A percentile compares a stretch with the other conserved stretches of the same genome.
These are phyloP conservation scores for Drosophila insularis DNA, from an alignment of 1,140 invertebrate species.

Conservation along the genomic window DNA sequence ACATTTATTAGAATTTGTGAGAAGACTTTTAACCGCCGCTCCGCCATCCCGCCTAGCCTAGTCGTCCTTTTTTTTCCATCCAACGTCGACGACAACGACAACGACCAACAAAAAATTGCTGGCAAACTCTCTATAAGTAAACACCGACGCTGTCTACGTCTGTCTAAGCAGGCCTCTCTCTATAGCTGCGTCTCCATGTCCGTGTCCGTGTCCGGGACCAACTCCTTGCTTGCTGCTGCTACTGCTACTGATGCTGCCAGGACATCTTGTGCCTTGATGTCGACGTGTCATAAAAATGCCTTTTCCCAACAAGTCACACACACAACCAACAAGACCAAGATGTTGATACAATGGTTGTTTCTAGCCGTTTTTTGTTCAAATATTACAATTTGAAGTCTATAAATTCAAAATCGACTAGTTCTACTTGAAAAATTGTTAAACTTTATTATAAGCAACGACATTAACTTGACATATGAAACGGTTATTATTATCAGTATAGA, in stretches of 20 bases:
- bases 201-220: not conserved
- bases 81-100: not conserved
- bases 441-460: no score
- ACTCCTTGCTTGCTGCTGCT: not conserved
- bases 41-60: constrained; percentile 23
- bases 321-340: constrained; percentile 37
- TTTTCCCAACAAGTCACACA: constrained; percentile 55
- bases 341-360: constrained; percentile 39
- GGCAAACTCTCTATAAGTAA: constrained; percentile 7
- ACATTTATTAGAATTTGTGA: constrained; percentile 79
- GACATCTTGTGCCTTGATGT: constrained; percentile 65
- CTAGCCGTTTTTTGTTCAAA: not conserved
- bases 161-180: constrained; percentile 13
- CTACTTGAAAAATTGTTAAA: no score
- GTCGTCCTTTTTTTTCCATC: not conserved
- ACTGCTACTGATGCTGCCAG: constrained; percentile 3
- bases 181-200: not conserved
- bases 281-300: constrained; percentile 69
- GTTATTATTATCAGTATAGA: no score
- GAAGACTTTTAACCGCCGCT: constrained; percentile 35
- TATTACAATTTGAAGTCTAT: no score
- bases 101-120: not conserved
- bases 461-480: no score
- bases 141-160: constrained; percentile 15
- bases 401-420: no score